A percentile compares a stretch with the other conserved stretches of the same genome.
These are phyloP conservation scores for Phortica variegata DNA, from an alignment of 1,140 invertebrate genomes.

Conservation along the genomic window DNA sequence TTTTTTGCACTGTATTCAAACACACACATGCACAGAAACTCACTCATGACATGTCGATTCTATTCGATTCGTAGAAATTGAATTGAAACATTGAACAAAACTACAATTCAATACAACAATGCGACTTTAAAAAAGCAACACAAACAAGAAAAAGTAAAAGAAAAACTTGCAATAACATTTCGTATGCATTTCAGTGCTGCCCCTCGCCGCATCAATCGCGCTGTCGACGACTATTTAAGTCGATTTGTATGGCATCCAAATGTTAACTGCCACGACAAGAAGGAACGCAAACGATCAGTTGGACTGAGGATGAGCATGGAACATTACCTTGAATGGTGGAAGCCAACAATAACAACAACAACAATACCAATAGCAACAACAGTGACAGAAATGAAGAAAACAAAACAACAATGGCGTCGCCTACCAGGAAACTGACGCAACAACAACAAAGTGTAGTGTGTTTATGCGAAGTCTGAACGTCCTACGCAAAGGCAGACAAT, in stretches of 20 bases:
- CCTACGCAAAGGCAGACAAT: too few species aligned
- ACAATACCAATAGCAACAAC: conserved; percentile 22
- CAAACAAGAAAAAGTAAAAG: conserved; percentile 9
- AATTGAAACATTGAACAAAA: conserved; percentile 45
- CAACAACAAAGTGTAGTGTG: too few species aligned
- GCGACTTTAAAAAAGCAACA: conserved; percentile 10
- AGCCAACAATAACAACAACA: conserved; percentile 16
- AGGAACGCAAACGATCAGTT: too few species aligned
- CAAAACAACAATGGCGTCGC: too few species aligned
- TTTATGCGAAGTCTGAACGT: too few species aligned
- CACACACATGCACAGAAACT: conserved; percentile 5
- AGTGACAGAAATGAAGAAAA: not conserved
- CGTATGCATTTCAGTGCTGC: too few species aligned
- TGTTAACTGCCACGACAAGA: conserved; percentile 33
- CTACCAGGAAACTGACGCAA: too few species aligned
- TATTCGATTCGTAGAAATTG: conserved; percentile 15
- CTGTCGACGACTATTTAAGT: conserved; percentile 20
- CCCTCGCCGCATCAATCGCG: too few species aligned
- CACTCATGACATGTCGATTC: not conserved
- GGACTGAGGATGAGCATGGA: too few species aligned
- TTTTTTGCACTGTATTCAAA: too few species aligned
- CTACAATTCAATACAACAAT: conserved; percentile 43
- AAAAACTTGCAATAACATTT: conserved; percentile 9
- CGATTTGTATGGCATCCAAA: conserved; percentile 48
- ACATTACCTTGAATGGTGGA: too few species aligned